Conservation (phyloP, 2,888 invertebrate species). For the Spilosoma lubricipeda region DNA sequence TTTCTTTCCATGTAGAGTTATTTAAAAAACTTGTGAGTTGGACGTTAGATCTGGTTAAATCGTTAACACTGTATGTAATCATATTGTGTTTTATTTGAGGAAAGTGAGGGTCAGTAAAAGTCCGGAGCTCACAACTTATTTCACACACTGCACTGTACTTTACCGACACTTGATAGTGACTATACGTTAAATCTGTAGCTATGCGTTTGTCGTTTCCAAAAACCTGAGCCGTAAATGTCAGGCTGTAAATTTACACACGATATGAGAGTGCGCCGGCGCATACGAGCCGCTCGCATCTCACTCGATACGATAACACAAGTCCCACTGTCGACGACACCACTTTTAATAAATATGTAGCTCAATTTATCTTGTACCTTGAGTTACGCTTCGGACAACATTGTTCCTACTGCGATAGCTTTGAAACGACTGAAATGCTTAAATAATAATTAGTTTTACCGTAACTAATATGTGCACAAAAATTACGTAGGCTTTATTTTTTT, state of each 20-base stretch:
- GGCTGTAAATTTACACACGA: slow-evolving; percentile 76
- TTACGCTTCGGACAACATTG: slow-evolving; percentile 67
- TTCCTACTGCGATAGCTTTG: slow-evolving; percentile 45
- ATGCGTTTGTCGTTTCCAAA: slow-evolving; percentile 78
- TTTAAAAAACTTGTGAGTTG: slow-evolving; percentile 66
- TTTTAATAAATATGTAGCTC: slow-evolving; percentile 79
- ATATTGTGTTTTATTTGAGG: slow-evolving; percentile 56
- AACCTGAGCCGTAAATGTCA: slow-evolving; percentile 79
- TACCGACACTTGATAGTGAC: slow-evolving; percentile 65
- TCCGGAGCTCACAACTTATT: slow-evolving; percentile 53
- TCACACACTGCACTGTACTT: slow-evolving; percentile 67
- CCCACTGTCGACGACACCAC: slow-evolving; percentile 72
- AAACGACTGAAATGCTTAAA: slow-evolving; percentile 44
- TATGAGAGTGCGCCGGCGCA: slow-evolving; percentile 72
- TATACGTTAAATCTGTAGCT: slow-evolving; percentile 73
- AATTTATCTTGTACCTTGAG: slow-evolving; percentile 77
- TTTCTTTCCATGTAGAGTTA: slow-evolving; percentile 68
- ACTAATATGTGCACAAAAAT: slow-evolving; percentile 34
- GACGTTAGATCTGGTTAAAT: slow-evolving; percentile 75
- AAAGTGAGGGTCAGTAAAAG: slow-evolving; percentile 77
- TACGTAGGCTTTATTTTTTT: neutral
- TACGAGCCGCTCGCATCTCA: slow-evolving; percentile 77
- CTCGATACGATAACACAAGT: slow-evolving; percentile 79
- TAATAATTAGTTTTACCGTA: slow-evolving; percentile 44
- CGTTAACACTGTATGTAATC: slow-evolving; percentile 69